phyloP scores from a whole-genome alignment of 2,888 invertebrate genomes.

The Galerucella calmariensis region DNA sequence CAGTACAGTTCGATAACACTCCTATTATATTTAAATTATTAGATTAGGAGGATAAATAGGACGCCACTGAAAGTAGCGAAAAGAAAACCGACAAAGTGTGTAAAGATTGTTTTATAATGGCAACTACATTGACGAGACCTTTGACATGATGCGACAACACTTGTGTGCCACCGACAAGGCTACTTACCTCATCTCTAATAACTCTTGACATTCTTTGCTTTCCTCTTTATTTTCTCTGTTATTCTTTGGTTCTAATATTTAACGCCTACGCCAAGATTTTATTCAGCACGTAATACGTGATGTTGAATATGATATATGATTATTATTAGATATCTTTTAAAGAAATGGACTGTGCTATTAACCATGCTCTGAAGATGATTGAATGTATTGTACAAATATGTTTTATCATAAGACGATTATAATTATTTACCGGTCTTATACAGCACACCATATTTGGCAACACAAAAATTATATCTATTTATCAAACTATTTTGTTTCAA shows the following conservation, averaged over 20 bases:
- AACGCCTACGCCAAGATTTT: slow-evolving; percentile 34
- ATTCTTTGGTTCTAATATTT: slow-evolving; percentile 45
- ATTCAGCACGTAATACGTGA: slow-evolving; percentile 34
- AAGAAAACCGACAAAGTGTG: slow-evolving; percentile 64
- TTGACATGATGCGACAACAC: slow-evolving; percentile 45
- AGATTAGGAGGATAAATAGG: not conserved
- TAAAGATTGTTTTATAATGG: slow-evolving; percentile 52
- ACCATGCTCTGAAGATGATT: not conserved
- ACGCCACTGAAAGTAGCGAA: slow-evolving; percentile 40
- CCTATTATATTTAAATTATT: not conserved
- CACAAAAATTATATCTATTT: not conserved
- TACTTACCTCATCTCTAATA: slow-evolving; percentile 48
- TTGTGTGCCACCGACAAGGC: slow-evolving; percentile 43
- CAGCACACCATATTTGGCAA: not conserved
- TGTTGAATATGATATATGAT: slow-evolving; percentile 30
- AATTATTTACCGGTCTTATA: not conserved
- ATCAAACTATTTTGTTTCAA: no score
- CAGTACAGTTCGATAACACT: not conserved
- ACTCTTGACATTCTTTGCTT: slow-evolving; percentile 36
- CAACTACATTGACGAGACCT: slow-evolving; percentile 50
- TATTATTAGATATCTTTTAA: slow-evolving; percentile 9
- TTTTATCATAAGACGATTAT: not conserved
- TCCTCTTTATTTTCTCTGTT: slow-evolving; percentile 33
- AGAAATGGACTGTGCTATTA: not conserved
- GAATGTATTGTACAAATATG: not conserved